Percentiles rank a stretch among this genome's conserved stretches.
Conservation (phyloP, 2,888 invertebrate genomes). For the Parnassius glacialis region DNA sequence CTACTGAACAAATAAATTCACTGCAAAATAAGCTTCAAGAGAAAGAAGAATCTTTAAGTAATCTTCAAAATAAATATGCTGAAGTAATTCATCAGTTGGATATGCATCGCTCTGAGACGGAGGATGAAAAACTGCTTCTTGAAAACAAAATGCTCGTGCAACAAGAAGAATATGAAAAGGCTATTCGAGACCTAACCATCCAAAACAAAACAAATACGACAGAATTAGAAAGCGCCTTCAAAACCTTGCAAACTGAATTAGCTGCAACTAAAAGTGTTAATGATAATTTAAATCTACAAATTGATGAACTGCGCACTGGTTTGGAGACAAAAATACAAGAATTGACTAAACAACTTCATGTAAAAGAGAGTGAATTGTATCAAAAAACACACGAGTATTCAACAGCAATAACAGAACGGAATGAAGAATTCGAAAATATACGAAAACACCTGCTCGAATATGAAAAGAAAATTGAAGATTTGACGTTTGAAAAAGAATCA, state of each 20-base stretch:
- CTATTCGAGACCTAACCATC: conserved; percentile 51
- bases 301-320: conserved; percentile 44
- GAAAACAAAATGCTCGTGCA: conserved; percentile 67
- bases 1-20: conserved; percentile 62
- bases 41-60: conserved; percentile 65
- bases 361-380: conserved; percentile 67
- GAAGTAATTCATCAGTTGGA: conserved; percentile 66
- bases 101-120: conserved; percentile 68
- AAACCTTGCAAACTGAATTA: conserved; percentile 51
- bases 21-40: conserved; percentile 70
- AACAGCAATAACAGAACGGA: conserved; percentile 54
- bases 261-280: conserved; percentile 43
- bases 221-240: conserved; percentile 44
- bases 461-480: conserved; percentile 71
- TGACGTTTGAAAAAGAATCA: conserved; percentile 75
- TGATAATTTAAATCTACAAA: conserved; percentile 47
- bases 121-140: conserved; percentile 67
- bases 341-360: conserved; percentile 50
- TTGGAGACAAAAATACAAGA: conserved; percentile 48
- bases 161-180: conserved; percentile 71
- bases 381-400: conserved; percentile 66
- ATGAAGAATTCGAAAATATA: conserved; percentile 68
- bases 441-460: conserved; percentile 60
- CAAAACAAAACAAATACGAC: conserved; percentile 45
- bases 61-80: conserved; percentile 65